Percentiles rank a stretch among this genome's conserved stretches.
phyloP scores from a whole-genome alignment of 1,140 invertebrate species.

The Linepithema humile region DNA sequence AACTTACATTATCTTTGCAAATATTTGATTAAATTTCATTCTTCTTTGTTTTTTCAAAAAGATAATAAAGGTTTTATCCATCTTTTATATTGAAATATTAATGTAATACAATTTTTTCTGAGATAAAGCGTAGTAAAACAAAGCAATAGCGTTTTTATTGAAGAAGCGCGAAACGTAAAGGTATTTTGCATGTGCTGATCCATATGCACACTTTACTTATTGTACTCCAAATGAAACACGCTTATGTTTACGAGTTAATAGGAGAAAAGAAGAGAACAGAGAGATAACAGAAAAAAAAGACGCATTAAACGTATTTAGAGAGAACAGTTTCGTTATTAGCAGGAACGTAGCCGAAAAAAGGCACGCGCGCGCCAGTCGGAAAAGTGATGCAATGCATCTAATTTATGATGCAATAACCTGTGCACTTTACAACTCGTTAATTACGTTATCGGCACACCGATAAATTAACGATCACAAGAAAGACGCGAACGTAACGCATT shows the following conservation, averaged over 20 bases:
- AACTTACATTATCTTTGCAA: not conserved
- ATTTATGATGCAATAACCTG: conserved; percentile 38
- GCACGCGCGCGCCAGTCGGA: not conserved
- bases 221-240: not conserved
- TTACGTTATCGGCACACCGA: conserved; percentile 45
- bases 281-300: not conserved
- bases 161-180: no score
- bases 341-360: not conserved
- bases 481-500: conserved; percentile 2
- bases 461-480: conserved; percentile 39
- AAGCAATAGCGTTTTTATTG: not conserved
- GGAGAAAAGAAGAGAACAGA: not conserved
- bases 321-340: conserved; percentile 22
- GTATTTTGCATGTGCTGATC: no score
- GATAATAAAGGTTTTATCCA: no score
- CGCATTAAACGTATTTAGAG: not conserved
- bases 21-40: not conserved
- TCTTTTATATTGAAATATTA: no score
- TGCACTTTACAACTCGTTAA: conserved; percentile 44
- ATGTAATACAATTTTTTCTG: no score
- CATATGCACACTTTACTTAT: not conserved
- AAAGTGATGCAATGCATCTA: conserved; percentile 38
- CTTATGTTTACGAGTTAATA: not conserved
- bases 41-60: not conserved
- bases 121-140: not conserved